Base-by-base conservation (phyloP, 2,797 vertebrate species). In the Mus minutoides region DNA sequence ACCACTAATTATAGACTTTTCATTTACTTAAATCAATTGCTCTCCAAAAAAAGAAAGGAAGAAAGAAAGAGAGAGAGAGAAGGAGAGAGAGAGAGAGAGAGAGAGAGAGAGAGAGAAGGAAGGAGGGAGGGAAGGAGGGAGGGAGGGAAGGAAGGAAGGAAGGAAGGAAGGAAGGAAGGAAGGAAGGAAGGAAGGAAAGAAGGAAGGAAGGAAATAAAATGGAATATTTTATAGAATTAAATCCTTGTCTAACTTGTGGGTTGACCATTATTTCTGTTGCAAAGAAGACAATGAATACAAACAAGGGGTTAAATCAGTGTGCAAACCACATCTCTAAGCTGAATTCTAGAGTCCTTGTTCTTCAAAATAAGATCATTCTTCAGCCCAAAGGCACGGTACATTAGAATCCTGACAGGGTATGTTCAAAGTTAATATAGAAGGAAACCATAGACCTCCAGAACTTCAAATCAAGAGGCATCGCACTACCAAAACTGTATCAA, bases 361-460 rank as follows among this genome's bases (percentile, higher is more conserved):
- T 69, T 89, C 79, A 92, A 92, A 96, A 91, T 75, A 82, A 62
- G 3, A 95, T 34, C 64, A 88, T 96, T 90, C n/a, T 92, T 97
- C 69, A 86, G 49, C 73, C 11, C 71, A 92, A 96, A 96, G 12
- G 16, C 73, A 83, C 31, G 52, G 43, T 91, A 56, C 43, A 92
- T 97, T 80, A 92, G 62, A 60, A 73, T 95, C 40, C 69, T 91
- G 86, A 95, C n/a, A 95, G 40, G 43, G 22, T 1, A 88, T 88
- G 34, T 76, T 88, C 69, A 62, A 90, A 96, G 87, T 91, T 95
- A 96, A 91, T 94, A 90, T 69, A 97, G 82, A 97, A 60, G 79
- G 58, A 95, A 94, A 73, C 3, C 64, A 95, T 52, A 96, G 87
- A 90, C 92, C 77, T 95, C 49, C 75, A 93, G 73, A 95, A 91